These are phyloP conservation scores for Hippocampus barbouri DNA, from an alignment of 2,113 vertebrate genomes.

Conservation along the genomic window DNA sequence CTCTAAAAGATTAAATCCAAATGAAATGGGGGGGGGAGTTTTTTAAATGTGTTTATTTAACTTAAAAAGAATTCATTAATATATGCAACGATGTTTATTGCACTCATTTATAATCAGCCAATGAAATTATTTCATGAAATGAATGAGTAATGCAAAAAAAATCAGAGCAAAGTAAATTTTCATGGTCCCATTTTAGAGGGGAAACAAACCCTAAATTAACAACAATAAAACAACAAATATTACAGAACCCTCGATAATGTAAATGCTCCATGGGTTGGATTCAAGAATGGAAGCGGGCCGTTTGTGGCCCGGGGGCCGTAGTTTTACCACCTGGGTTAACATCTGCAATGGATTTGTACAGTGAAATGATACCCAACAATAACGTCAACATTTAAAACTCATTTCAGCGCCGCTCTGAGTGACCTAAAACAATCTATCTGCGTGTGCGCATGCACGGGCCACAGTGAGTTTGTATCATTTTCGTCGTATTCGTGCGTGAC, in stretches of 20 bases:
- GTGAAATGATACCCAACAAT: slow-evolving; percentile 71
- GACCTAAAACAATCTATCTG: slow-evolving; percentile 59
- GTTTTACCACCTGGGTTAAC: slow-evolving; percentile 19
- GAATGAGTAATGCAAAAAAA: background rate
- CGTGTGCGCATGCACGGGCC: slow-evolving; percentile 16
- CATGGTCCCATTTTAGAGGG: background rate
- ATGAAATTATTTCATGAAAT: background rate
- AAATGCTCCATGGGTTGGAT: background rate
- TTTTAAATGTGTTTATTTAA: too few relatives aligned
- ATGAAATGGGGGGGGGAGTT: background rate
- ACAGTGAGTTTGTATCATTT: slow-evolving; percentile 15
- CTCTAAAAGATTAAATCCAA: background rate
- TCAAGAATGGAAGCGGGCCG: background rate
- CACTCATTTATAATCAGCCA: background rate
- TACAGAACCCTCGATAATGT: background rate
- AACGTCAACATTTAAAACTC: slow-evolving; percentile 72
- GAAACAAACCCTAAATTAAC: background rate
- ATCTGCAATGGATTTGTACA: slow-evolving; percentile 71
- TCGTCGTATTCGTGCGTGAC: slow-evolving; percentile 52
- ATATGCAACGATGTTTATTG: background rate
- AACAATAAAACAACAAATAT: background rate
- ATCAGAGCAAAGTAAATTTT: background rate
- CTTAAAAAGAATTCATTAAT: too few relatives aligned
- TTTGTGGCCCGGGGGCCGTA: background rate
- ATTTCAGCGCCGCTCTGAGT: slow-evolving; percentile 62